Conservation (phyloP, 2,888 invertebrate genomes). For the Drosophila kuntzei region DNA sequence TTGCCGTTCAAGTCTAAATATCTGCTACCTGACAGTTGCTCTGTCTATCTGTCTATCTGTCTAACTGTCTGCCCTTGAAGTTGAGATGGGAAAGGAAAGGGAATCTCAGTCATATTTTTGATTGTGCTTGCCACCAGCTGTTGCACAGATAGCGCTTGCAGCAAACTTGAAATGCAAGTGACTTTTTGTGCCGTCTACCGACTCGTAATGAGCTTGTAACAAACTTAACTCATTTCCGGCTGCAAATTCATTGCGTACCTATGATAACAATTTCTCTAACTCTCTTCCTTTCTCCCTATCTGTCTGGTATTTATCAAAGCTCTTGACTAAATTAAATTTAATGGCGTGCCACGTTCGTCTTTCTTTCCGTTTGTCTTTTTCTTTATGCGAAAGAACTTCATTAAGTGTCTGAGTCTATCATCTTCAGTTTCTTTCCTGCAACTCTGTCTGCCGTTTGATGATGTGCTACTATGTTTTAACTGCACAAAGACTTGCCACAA, state of each 20-base stretch:
- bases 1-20: slow-evolving; percentile 5
- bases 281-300: background rate
- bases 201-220: slow-evolving; percentile 45
- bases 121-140: slow-evolving; percentile 12
- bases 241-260: slow-evolving; percentile 42
- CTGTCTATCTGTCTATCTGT: slow-evolving; percentile 2
- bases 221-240: slow-evolving; percentile 56
- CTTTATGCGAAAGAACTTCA: slow-evolving; percentile 62
- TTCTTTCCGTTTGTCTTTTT: slow-evolving; percentile 19
- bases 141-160: slow-evolving; percentile 11
- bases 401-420: slow-evolving; percentile 49
- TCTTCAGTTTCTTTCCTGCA: slow-evolving; percentile 9
- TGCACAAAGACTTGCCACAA: slow-evolving; percentile 32
- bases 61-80: slow-evolving; percentile 10
- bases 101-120: slow-evolving; percentile 12
- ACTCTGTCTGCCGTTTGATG: slow-evolving; percentile 42
- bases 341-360: slow-evolving; percentile 50
- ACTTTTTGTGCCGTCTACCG: slow-evolving; percentile 19
- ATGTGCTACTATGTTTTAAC: slow-evolving; percentile 45
- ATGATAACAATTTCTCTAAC: slow-evolving; percentile 10
- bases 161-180: slow-evolving; percentile 20
- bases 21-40: background rate
- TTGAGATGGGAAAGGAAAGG: background rate
- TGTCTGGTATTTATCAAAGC: slow-evolving; percentile 41
- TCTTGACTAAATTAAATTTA: slow-evolving; percentile 70